Evolutionary conservation across 1,140 invertebrate species (phyloP).

Genomic region (Delia radicum): DNA sequence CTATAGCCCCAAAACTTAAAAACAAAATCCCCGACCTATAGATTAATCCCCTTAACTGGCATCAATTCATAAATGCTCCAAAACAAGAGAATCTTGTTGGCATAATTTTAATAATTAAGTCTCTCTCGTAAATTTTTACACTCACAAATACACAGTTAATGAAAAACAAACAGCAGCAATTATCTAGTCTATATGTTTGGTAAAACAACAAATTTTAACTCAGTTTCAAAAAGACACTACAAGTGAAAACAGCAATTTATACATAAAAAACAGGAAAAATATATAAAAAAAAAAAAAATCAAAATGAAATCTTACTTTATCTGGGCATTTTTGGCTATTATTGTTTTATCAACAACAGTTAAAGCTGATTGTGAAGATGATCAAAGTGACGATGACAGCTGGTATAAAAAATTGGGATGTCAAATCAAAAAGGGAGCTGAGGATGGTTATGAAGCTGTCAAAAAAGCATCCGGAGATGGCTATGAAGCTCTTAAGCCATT

Average conservation of each 20-base stretch:
- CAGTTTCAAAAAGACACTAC: neutral
- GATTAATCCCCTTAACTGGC: too few species aligned
- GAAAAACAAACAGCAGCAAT: neutral
- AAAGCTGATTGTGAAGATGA: slow-evolving; percentile 34
- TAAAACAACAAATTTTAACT: neutral
- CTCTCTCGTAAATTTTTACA: too few species aligned
- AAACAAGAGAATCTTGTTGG: too few species aligned
- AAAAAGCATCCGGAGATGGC: slow-evolving; percentile 40
- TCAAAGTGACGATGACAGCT: slow-evolving; percentile 42
- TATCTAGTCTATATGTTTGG: neutral
- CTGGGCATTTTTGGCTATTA: slow-evolving; percentile 8
- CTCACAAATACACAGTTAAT: neutral
- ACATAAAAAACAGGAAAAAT: neutral
- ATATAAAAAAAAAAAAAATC: neutral
- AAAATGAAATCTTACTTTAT: slow-evolving; percentile 25
- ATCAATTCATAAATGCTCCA: too few species aligned
- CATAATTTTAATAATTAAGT: neutral
- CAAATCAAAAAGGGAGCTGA: slow-evolving; percentile 32
- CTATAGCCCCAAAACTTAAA: too few species aligned
- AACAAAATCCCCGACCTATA: too few species aligned
- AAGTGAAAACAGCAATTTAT: neutral
- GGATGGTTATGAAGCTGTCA: neutral
- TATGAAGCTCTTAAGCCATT: slow-evolving; percentile 41
- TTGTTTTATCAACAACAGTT: slow-evolving; percentile 26
- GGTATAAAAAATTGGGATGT: slow-evolving; percentile 47